Percentiles rank a stretch among this genome's conserved stretches.
Evolutionary conservation across 2,797 vertebrate species (phyloP).

Genomic region (Aldrovandia affinis): DNA sequence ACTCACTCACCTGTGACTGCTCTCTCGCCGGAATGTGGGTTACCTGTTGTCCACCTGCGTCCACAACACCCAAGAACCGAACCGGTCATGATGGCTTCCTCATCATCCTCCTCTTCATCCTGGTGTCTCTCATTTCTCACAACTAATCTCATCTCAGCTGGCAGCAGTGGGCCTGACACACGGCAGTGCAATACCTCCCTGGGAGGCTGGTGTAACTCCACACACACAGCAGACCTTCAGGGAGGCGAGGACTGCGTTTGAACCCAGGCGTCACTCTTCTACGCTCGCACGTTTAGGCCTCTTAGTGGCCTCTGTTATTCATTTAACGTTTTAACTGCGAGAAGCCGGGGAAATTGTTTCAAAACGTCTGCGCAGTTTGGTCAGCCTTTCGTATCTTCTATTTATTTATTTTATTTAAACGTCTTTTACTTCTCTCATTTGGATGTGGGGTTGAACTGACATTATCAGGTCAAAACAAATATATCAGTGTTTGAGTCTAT

Average conservation of each 20-base stretch:
- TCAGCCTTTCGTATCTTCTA: background rate
- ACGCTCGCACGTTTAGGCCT: too few relatives aligned
- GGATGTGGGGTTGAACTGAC: slow-evolving; percentile 69
- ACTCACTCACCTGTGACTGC: too few relatives aligned
- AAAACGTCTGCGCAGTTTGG: background rate
- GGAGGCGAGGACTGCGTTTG: background rate
- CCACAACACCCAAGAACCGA: background rate
- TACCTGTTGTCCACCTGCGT: slow-evolving; percentile 29
- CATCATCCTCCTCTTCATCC: slow-evolving; percentile 22
- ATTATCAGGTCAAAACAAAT: slow-evolving; percentile 43
- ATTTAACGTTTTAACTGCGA: background rate
- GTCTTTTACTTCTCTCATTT: slow-evolving; percentile 58
- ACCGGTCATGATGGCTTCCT: too few relatives aligned
- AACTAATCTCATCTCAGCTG: slow-evolving; percentile 32
- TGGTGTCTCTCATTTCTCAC: slow-evolving; percentile 11
- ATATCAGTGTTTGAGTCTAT: slow-evolving; percentile 59
- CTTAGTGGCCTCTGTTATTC: too few relatives aligned
- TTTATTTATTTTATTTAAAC: background rate
- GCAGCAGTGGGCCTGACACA: slow-evolving; percentile 48
- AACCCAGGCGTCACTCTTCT: too few relatives aligned
- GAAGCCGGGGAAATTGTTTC: background rate
- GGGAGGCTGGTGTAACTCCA: slow-evolving; percentile 25
- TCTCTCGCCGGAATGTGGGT: slow-evolving; percentile 12
- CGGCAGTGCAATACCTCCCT: slow-evolving; percentile 61
- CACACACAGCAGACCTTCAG: slow-evolving; percentile 22